phyloP scores from a whole-genome alignment of 2,888 invertebrate species.

The Tromatobia lineatoria region DNA sequence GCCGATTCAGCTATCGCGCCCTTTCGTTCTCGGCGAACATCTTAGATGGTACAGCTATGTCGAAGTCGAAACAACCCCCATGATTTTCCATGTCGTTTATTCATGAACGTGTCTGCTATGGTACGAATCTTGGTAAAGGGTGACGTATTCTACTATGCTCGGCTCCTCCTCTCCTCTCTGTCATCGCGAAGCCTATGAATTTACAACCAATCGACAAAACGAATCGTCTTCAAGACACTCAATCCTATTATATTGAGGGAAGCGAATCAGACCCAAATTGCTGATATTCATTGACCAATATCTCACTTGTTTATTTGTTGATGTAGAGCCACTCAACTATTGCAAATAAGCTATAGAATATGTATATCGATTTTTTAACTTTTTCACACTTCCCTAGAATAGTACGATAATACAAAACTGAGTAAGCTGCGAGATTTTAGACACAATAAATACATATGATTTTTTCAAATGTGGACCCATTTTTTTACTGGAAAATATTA shows the following conservation, averaged over 20 bases:
- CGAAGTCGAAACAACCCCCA: conserved; percentile 66
- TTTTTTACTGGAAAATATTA: too few relatives aligned
- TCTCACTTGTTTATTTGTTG: too few relatives aligned
- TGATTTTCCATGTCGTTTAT: conserved; percentile 67
- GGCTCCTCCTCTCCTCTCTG: conserved; percentile 8
- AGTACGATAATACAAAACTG: too few relatives aligned
- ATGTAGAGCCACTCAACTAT: too few relatives aligned
- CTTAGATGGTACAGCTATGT: conserved; percentile 59
- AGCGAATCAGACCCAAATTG: too few relatives aligned
- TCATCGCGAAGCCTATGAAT: conserved; percentile 60
- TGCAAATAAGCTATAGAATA: too few relatives aligned
- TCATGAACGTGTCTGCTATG: conserved; percentile 62
- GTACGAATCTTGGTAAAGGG: conserved; percentile 52
- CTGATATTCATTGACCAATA: too few relatives aligned
- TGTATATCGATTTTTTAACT: too few relatives aligned
- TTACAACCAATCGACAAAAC: conserved; percentile 59
- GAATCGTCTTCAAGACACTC: conserved; percentile 14
- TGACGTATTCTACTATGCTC: conserved; percentile 26
- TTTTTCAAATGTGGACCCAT: too few relatives aligned
- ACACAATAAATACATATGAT: too few relatives aligned
- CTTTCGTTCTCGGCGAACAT: conserved; percentile 56
- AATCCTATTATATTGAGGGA: background rate
- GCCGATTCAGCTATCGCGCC: conserved; percentile 23
- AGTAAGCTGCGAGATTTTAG: background rate
- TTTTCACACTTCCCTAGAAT: too few relatives aligned